A percentile compares a stretch with the other conserved stretches of the same genome.
Evolutionary conservation across 2,113 vertebrate species (phyloP).

Genomic region (Acinonyx jubatus): DNA sequence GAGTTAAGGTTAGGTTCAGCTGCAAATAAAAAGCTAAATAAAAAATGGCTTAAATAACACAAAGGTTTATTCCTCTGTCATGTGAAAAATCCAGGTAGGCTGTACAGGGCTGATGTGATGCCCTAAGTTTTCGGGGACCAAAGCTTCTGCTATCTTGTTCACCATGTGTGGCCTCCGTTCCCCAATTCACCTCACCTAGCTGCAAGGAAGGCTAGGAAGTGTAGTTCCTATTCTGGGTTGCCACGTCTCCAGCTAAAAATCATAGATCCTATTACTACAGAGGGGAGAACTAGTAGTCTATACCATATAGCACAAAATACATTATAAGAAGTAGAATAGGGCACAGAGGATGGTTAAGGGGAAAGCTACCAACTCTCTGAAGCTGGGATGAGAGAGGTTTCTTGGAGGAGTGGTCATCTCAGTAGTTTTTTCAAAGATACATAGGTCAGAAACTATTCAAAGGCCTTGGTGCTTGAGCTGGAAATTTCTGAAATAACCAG

Average conservation of each 20-base stretch:
- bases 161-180: not conserved
- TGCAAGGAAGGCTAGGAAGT: not conserved
- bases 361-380: not conserved
- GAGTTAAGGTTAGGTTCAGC: not conserved
- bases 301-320: not conserved
- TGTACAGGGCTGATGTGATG: not conserved
- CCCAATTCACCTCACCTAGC: not conserved
- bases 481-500: constrained; percentile 20
- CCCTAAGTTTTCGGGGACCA: not conserved
- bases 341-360: not conserved
- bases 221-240: not conserved
- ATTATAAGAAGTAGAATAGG: not conserved
- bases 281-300: not conserved
- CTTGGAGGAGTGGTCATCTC: not conserved
- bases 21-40: not conserved
- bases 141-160: not conserved
- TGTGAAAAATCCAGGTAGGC: not conserved
- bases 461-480: not conserved
- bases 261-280: not conserved
- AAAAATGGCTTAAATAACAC: not conserved
- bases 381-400: not conserved
- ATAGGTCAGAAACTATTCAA: not conserved
- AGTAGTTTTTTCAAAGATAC: not conserved
- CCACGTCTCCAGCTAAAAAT: not conserved
- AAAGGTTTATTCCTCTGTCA: not conserved